Percentiles rank a stretch among this genome's conserved stretches.
These are phyloP conservation scores for Glossophaga mutica DNA, from an alignment of 2,797 vertebrate genomes.

Conservation along the genomic window DNA sequence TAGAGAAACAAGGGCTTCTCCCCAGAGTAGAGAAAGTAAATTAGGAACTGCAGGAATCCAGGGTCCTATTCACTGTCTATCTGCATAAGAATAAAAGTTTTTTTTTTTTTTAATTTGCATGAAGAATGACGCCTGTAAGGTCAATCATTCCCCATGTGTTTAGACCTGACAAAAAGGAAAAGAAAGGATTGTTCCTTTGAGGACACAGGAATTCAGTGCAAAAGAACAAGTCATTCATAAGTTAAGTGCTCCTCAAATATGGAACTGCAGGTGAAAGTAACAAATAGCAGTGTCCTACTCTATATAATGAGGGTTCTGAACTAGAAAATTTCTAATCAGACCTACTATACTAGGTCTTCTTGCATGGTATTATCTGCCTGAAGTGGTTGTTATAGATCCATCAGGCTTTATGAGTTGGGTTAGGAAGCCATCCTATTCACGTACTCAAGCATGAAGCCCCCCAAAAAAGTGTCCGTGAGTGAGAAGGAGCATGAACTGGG, in stretches of 20 bases:
- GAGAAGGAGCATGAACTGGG: neutral
- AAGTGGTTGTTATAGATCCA: neutral
- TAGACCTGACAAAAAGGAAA: constrained; percentile 50
- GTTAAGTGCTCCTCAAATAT: constrained; percentile 24
- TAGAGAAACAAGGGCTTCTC: neutral
- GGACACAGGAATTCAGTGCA: neutral
- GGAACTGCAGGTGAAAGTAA: constrained; percentile 12
- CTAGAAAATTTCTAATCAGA: neutral
- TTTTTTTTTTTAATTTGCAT: constrained; percentile 62
- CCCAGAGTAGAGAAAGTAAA: neutral
- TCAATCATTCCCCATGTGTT: constrained; percentile 66
- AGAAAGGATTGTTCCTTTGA: constrained; percentile 53
- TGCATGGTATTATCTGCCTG: neutral
- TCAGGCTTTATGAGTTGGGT: neutral
- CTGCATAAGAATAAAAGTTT: constrained; percentile 54
- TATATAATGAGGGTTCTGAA: neutral
- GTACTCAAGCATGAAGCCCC: neutral
- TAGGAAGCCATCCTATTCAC: neutral
- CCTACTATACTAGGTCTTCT: neutral
- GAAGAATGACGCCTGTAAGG: constrained; percentile 71
- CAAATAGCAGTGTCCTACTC: constrained; percentile 29
- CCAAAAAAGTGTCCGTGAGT: neutral
- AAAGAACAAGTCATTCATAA: constrained; percentile 61
- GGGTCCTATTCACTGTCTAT: constrained; percentile 58
- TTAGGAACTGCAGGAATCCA: constrained; percentile 52